Evolutionary conservation across 2,113 vertebrate genomes (phyloP), one percentile per base, ranked within the genome.

Genomic region (Lota lota): DNA sequence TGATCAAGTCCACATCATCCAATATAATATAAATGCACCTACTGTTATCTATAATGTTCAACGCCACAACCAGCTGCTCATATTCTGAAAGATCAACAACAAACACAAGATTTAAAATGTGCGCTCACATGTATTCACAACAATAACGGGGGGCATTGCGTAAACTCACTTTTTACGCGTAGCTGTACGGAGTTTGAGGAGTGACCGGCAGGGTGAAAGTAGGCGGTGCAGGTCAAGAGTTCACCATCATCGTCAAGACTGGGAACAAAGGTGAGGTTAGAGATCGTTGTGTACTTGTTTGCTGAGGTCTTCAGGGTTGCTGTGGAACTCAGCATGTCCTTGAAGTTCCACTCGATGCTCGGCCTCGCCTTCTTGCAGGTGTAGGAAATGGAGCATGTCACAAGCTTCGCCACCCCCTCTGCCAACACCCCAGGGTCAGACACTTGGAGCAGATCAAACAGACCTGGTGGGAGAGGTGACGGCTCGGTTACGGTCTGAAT

Each of bases 251-350:
- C 81, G 1, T 20, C 66, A 40, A 87, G 60, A 68, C 78, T 73
- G 18, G 80, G 79, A 64, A 88, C 74, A 33, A 83, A 87, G 21
- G 77, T 88, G 2, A 88, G 51, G 77, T 73, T 88, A 28, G 86
- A 89, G 51, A 11, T 64, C 0, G 60, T 63, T 5, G 0, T 58
- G 50, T 61, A 80, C 5, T 8, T 57, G 8, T 67, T 20, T 0
- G 0, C 59, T 1, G 63, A 22, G 8, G 59, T 50, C 7, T 1
- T 0, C 67, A 58, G 53, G 22, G 21, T 79, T 0, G 0, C 1
- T 3, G 12, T 6, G 5, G 63, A 51, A 56, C 53, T 80, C 20
- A 61, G 64, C 82, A 88, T 79, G 53, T 88, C 64, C 64, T 76
- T 14, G 62, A 73, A 86, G 76, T 88, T 89, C 88, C 88, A 90